Evolutionary conservation across 2,888 invertebrate genomes (phyloP).

Genomic region (Agrenia bidenticulata): DNA sequence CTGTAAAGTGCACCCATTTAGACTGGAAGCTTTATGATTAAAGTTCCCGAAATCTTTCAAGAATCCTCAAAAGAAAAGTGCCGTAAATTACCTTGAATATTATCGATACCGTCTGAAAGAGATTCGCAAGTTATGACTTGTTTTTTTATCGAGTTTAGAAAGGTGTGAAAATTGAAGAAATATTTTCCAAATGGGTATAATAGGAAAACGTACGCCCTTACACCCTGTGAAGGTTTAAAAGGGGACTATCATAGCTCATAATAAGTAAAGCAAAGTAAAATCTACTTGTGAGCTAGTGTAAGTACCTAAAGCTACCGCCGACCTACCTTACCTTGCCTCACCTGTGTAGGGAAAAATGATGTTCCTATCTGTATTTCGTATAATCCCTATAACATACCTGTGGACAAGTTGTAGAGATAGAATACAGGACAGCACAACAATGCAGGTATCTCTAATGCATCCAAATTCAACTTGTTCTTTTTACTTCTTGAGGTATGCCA

Average conservation of each 20-base stretch:
- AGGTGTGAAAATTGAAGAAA: too few species aligned
- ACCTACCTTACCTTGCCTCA: conserved; percentile 22
- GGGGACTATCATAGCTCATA: conserved; percentile 1
- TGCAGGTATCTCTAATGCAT: conserved; percentile 5
- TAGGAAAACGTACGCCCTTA: neutral
- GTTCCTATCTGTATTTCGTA: neutral
- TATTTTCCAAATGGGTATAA: too few species aligned
- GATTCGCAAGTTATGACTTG: too few species aligned
- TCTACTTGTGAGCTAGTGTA: neutral
- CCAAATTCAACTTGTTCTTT: conserved; percentile 7
- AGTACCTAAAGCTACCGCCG: conserved; percentile 19
- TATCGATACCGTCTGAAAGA: too few species aligned
- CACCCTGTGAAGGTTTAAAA: neutral
- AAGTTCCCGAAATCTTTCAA: too few species aligned
- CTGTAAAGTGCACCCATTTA: too few species aligned
- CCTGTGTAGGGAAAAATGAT: neutral
- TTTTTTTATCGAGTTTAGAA: too few species aligned
- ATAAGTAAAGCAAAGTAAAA: conserved; percentile 8
- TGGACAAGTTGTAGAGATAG: neutral
- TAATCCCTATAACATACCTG: conserved; percentile 21
- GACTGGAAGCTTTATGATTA: too few species aligned
- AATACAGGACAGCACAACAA: neutral
- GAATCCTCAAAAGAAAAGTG: too few species aligned
- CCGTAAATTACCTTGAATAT: too few species aligned
- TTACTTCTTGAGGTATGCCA: conserved; percentile 1